phyloP scores from a whole-genome alignment of 2,888 invertebrate species.

The Leistus spinibarbis region DNA sequence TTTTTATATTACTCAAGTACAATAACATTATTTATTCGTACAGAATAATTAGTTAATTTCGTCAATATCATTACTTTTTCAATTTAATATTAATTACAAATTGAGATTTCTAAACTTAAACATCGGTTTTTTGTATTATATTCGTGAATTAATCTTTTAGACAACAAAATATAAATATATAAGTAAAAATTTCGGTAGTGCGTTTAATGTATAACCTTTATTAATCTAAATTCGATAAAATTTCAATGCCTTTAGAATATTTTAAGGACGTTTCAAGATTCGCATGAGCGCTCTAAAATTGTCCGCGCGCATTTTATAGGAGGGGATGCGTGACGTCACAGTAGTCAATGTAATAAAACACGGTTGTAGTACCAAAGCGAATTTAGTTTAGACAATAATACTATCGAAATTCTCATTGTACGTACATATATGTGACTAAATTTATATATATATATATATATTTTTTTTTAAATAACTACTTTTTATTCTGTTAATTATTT shows the following conservation, averaged over 20 bases:
- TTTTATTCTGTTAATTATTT: not conserved
- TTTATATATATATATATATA: slow-evolving; percentile 4
- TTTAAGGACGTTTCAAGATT: slow-evolving; percentile 27
- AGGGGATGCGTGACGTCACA: slow-evolving; percentile 25
- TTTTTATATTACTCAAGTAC: not conserved
- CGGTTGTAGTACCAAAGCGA: slow-evolving; percentile 22
- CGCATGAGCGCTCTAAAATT: slow-evolving; percentile 31
- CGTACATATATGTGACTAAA: no score
- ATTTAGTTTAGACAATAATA: slow-evolving; percentile 33
- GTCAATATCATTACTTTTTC: no score
- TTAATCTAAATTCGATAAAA: slow-evolving; percentile 22
- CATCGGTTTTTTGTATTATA: no score
- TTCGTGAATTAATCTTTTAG: no score
- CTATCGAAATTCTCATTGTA: slow-evolving; percentile 20
- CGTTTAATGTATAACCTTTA: not conserved
- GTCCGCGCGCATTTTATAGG: slow-evolving; percentile 6
- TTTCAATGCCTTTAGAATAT: slow-evolving; percentile 29
- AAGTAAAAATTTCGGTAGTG: not conserved
- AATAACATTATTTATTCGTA: not conserved
- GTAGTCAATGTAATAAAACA: slow-evolving; percentile 24
- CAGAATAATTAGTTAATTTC: no score
- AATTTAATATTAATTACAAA: no score
- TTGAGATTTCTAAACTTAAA: no score
- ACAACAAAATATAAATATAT: not conserved
- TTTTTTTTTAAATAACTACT: slow-evolving; percentile 12